Evolutionary conservation across 2,888 invertebrate genomes (phyloP), one percentile per base, ranked within the genome.

Genomic region (Euproctis similis): DNA sequence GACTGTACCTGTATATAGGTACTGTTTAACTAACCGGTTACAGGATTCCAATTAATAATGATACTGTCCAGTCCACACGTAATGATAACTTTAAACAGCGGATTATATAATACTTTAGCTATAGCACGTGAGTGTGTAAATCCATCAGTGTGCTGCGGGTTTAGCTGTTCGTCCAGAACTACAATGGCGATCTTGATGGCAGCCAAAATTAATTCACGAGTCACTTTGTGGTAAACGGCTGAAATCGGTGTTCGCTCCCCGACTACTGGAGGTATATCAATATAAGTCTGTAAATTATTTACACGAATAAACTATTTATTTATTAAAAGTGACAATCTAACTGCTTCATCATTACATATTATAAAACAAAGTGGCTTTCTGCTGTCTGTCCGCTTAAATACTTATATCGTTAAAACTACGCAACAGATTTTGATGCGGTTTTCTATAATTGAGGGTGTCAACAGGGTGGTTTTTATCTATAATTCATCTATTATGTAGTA

Each of bases 41-140:
- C 86, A 0, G 92, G 90, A 64, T 94, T 89, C 95, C 95, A 95
- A 12, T 92, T 90, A 46, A 92, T 92, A 34, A 95, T 92, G 39
- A 88, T 89, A 41, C 94, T 93, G 58, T 93, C 94, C 62, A 89
- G 75, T 30, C 94, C 93, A 28, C 91, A 92, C 0, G 93, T 92
- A 31, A 95, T 87, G 39, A 95, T 84, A 39, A 88, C 86, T 59
- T 90, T 87, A 53, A 92, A 94, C 1, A 93, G 82, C 8, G 88
- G 87, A 73, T 94, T 94, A 66, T 92, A 94, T 1, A 94, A 80
- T 4, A 92, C 85, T 16, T 87, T 87, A n/a, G 91, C 89, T 23
- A 94, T 87, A 4, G 91, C 87, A 29, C 88, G 86, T 2, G 88
- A 80, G 68, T 92, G 92, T 1, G 91, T 91, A 54, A 86, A 88